Evolutionary conservation across 2,888 invertebrate species (phyloP), one percentile per base, ranked within the genome.

Genomic region (Piscicola geometra): DNA sequence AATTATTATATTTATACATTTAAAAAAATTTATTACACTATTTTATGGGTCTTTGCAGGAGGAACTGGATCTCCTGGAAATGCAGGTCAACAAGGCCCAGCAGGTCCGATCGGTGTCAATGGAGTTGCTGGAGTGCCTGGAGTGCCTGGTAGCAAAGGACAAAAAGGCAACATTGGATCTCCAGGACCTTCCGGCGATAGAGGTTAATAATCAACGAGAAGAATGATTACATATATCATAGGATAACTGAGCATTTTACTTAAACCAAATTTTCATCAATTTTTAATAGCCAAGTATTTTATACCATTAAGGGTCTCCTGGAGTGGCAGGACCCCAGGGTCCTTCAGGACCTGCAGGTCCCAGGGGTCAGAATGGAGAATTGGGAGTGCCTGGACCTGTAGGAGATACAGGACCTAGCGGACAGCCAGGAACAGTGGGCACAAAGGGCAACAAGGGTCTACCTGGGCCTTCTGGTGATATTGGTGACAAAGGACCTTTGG

Each of bases 321-420:
- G 75, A n/a, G 33, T n/a, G 1, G 1, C 1, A 64, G 64, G 5
- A 18, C 30, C 28, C 1, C n/a, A 30, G 30, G 75, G 75, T 30
- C 47, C 18, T 1, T 18, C 30, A 32, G 75, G 75, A 50, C 1
- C 52, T 50, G 30, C 21, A 47, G 70, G 69, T 25, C 33, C 33
- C 18, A 73, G 25, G 9, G 76, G 72, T 18, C 3, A 35, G 3
- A 47, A 21, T 5, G 72, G 76, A 5, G 33, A 52, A 1, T 1
- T 21, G 33, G 56, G 72, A n/a, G 0, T 32, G 18, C 21, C 68
- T 64, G 73, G 73, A 56, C 28, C 69, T 60, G 32, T 28, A 60
- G 78, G 78, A 71, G 70, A 60, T 28, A 47, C 70, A 15, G 78
- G 78, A 33, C n/a, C 67, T 32, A 68, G 73, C 28, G 78, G 78